Base-by-base conservation (phyloP, 2,797 vertebrate genomes). In the Urophycis tenuis region DNA sequence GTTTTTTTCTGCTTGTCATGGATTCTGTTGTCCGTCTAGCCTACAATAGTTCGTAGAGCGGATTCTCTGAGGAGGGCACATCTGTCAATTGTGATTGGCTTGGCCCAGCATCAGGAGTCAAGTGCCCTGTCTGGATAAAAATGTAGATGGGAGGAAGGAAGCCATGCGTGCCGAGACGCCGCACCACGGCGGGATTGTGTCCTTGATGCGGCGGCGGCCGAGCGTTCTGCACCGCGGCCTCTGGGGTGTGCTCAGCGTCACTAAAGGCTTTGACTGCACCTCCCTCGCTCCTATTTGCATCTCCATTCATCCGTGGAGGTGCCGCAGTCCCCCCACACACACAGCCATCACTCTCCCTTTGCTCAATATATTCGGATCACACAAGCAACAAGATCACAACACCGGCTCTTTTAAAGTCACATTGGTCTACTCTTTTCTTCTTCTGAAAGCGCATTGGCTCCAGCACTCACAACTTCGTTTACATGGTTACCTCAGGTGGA, bases 331-430 rank as follows among this genome's bases (percentile, higher is more conserved):
- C 22, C 45, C 6, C 45, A 22, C 45, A 22, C 45, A 49, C 45
- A 60, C 86, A 85, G 80, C 89, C 87, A 90, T 90, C 87, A 86
- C 84, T 87, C 87, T 88, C 74, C 81, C 83, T 85, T 88, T 85
- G 80, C 88, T 92, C 88, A 86, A 92, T 89, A 90, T 83, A 82
- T 89, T 89, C 87, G 85, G 91, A 92, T 92, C 91, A 92, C 88
- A 70, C 53, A n/a, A 89, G 83, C 84, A 88, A 88, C 82, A 87
- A 92, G 88, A 91, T 91, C 87, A 91, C 90, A 91, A 91, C 90
- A 91, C 85, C 87, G 82, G 74, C 88, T 89, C 85, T 89, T 90
- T 89, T 88, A 84, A 89, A 88, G 74, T 86, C 81, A 84, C 77
- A 80, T 81, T 14, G 39, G 39, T 15, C 11, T 17, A 41, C 39